Evolutionary conservation across 1,140 invertebrate species (phyloP), one percentile per base, ranked within the genome.

Genomic region (Globodera ellingtonae): DNA sequence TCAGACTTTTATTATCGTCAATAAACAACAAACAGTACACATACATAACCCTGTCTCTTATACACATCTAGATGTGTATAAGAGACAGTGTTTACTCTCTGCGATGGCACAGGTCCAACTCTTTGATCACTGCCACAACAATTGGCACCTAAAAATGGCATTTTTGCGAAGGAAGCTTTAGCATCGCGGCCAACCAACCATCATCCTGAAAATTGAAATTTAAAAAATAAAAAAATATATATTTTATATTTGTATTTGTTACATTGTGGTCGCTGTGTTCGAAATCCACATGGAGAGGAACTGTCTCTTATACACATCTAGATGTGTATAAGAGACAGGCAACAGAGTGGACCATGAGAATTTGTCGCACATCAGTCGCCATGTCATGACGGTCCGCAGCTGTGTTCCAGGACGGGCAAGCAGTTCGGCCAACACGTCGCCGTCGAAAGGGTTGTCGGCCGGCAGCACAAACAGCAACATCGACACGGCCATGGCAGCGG

Each of bases 221-320:
- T 65, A 35, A 24, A 8, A 35, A 35, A 35, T 35, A 35, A 35
- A 35, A 35, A 35, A 35, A 35, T 35, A 35, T 35, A 35, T 35
- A 1, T 52, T 52, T 52, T 52, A n/a, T 10, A 1, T 47, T 93
- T 92, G 86, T 94, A 24, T 24, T 24, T 24, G 24, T 24, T 24
- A 93, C 71, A 91, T 91, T n/a, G 83, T 83, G 9, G 84, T 82
- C 0, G 84, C 85, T 24, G 83, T 86, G 85, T 91, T 91, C 69
- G 87, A 90, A 56, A 91, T 91, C 90, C 90, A 91, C 89, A 91
- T 90, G 9, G 85, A 87, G 48, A 85, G 69, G 66, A 85, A 50
- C n/a, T n/a, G n/a, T n/a, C n/a, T n/a, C n/a, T n/a, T n/a, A n/a
- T n/a, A n/a, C n/a, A n/a, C n/a, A n/a, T n/a, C n/a, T n/a, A n/a